These are phyloP conservation scores for Choloepus didactylus DNA, from an alignment of 2,797 vertebrate genomes.

Conservation along the genomic window DNA sequence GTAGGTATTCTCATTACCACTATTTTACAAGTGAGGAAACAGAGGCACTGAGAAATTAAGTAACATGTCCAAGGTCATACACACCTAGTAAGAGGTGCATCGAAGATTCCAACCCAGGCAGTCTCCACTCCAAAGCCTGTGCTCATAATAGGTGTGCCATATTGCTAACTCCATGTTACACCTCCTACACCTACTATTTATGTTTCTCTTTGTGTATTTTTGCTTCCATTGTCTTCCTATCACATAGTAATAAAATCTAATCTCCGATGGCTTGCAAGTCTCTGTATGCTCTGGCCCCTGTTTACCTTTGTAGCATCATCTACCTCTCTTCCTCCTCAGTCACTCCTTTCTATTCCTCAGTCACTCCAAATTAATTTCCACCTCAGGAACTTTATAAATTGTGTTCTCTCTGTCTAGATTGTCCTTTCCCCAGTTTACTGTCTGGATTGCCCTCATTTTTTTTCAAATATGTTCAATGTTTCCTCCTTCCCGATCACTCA, in stretches of 20 bases:
- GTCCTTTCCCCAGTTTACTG: neutral
- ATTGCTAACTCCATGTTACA: neutral
- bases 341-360: neutral
- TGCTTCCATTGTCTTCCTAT: neutral
- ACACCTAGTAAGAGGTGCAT: neutral
- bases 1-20: neutral
- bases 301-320: neutral
- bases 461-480: neutral
- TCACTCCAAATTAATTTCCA: neutral
- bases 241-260: neutral
- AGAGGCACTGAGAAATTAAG: neutral
- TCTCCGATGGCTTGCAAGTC: neutral
- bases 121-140: neutral
- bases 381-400: neutral
- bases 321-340: neutral
- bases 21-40: conserved; percentile 19
- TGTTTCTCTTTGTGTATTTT: neutral
- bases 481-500: neutral
- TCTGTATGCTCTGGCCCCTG: neutral
- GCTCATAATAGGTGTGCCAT: neutral
- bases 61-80: neutral
- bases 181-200: neutral
- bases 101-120: neutral
- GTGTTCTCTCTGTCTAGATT: neutral
- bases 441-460: neutral